phyloP scores from a whole-genome alignment of 2,888 invertebrate genomes.

The Catocala sponsa region DNA sequence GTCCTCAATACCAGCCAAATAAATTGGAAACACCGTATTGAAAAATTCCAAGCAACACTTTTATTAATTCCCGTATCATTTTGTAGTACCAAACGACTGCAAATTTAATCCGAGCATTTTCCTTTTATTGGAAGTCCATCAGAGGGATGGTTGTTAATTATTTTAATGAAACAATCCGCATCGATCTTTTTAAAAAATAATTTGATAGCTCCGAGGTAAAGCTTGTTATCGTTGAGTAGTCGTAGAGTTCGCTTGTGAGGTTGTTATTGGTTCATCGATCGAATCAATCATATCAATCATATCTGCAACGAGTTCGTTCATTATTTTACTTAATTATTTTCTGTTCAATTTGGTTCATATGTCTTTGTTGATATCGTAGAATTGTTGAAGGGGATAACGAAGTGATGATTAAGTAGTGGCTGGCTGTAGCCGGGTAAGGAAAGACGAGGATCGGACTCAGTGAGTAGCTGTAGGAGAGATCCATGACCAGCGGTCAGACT shows the following conservation, averaged over 20 bases:
- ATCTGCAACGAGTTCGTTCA: neutral
- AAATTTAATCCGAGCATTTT: slow-evolving; percentile 1
- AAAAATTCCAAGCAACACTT: slow-evolving; percentile 5
- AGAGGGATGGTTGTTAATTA: slow-evolving; percentile 6
- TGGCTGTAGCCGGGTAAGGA: too few relatives aligned
- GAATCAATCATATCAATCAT: slow-evolving; percentile 1
- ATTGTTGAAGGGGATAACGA: too few relatives aligned
- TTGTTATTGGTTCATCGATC: slow-evolving; percentile 5
- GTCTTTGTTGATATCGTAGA: too few relatives aligned
- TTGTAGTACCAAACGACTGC: neutral
- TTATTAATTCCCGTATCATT: slow-evolving; percentile 10
- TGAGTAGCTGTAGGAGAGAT: too few relatives aligned
- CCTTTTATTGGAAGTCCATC: slow-evolving; percentile 2
- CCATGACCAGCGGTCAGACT: too few relatives aligned
- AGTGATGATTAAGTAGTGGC: too few relatives aligned
- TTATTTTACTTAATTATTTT: too few relatives aligned
- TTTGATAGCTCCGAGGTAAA: slow-evolving; percentile 34
- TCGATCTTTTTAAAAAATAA: slow-evolving; percentile 34
- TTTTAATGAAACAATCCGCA: slow-evolving; percentile 23
- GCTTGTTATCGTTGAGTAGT: slow-evolving; percentile 36
- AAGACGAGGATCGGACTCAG: too few relatives aligned
- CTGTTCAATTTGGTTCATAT: too few relatives aligned
- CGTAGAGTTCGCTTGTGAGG: slow-evolving; percentile 25
- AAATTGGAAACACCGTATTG: neutral
- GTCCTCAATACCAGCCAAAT: neutral